Evolutionary conservation across 2,113 vertebrate genomes (phyloP).

Genomic region (Hiodon tergisus): DNA sequence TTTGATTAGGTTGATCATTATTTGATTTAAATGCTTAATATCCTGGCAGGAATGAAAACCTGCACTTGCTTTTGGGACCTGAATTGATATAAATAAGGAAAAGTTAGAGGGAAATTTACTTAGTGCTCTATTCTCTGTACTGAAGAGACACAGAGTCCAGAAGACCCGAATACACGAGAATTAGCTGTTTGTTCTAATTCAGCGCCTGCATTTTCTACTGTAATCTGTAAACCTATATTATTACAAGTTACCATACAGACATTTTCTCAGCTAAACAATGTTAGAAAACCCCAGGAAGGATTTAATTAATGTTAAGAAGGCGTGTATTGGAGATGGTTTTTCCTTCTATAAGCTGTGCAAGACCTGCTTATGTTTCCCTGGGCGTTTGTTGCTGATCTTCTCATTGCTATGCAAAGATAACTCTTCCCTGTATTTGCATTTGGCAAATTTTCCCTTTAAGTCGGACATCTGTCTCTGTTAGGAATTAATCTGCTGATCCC

Average conservation of each 20-base stretch:
- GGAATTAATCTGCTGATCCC: slow-evolving; percentile 61
- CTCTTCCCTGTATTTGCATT: slow-evolving; percentile 60
- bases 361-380: slow-evolving; percentile 41
- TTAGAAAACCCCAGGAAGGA: slow-evolving; percentile 24
- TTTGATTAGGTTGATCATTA: too few species aligned
- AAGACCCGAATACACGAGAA: slow-evolving; percentile 32
- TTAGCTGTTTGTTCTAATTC: slow-evolving; percentile 54
- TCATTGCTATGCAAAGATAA: slow-evolving; percentile 67
- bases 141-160: background rate
- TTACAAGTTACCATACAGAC: slow-evolving; percentile 45
- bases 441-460: slow-evolving; percentile 62
- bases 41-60: too few species aligned
- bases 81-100: too few species aligned
- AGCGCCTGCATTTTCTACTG: slow-evolving; percentile 31
- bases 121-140: background rate
- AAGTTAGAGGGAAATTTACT: background rate
- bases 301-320: slow-evolving; percentile 23
- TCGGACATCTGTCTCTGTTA: slow-evolving; percentile 67
- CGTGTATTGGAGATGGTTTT: slow-evolving; percentile 13
- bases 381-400: slow-evolving; percentile 49
- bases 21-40: too few species aligned
- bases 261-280: slow-evolving; percentile 35
- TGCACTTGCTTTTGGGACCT: too few species aligned
- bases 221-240: slow-evolving; percentile 56
- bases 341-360: slow-evolving; percentile 38